phyloP scores from a whole-genome alignment of 1,140 invertebrate species.

The Aphelenchoides fujianensis region DNA sequence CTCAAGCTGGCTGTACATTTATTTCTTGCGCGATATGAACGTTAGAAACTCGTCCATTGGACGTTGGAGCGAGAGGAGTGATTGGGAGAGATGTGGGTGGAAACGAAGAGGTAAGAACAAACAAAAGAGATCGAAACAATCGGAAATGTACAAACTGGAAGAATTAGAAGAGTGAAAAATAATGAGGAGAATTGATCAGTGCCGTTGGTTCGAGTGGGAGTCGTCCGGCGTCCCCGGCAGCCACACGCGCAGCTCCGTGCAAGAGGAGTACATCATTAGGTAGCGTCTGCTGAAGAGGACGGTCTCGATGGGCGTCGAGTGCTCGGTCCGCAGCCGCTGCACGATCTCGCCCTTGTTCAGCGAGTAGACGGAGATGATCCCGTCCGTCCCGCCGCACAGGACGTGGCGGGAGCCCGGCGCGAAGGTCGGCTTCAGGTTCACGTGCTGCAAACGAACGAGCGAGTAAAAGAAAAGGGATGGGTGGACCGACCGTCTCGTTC shows the following conservation, averaged over 20 bases:
- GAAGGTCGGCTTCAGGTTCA: constrained; percentile 1
- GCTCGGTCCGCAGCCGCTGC: constrained; percentile 82
- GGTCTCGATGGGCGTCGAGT: constrained; percentile 91
- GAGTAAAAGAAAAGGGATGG: not conserved
- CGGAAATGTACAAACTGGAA: too few species aligned
- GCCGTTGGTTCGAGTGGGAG: not conserved
- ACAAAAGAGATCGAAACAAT: too few species aligned
- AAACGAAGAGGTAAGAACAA: too few species aligned
- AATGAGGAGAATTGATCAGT: too few species aligned
- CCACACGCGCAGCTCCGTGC: constrained; percentile 63
- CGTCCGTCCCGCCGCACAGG: constrained; percentile 40
- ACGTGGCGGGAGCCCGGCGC: constrained; percentile 45
- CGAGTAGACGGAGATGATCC: constrained; percentile 35
- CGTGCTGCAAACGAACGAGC: not conserved
- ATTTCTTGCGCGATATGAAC: too few species aligned
- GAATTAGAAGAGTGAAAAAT: too few species aligned
- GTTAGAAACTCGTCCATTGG: too few species aligned
- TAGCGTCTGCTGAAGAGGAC: constrained; percentile 98
- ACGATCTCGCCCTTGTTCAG: constrained; percentile 39
- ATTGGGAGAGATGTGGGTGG: too few species aligned
- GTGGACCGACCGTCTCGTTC: not conserved
- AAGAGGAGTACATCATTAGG: constrained; percentile 96
- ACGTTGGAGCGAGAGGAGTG: too few species aligned
- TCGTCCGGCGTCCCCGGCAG: not conserved
- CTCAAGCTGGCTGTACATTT: too few species aligned